A percentile compares a stretch with the other conserved stretches of the same genome.
phyloP scores from a whole-genome alignment of 2,797 vertebrate genomes.

The Simalia tracyae region DNA sequence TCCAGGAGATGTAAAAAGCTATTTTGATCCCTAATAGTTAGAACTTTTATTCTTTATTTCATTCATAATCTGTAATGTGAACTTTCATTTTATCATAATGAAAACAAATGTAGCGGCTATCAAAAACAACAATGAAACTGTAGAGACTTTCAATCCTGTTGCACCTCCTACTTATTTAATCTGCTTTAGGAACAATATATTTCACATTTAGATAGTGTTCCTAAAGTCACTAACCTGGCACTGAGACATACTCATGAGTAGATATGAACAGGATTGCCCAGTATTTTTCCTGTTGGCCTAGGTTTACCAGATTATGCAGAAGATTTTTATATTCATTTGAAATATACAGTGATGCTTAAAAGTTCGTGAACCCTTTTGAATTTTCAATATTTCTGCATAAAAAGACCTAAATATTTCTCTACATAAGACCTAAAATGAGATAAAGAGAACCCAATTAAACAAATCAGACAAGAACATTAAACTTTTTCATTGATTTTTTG shows the following conservation, averaged over 20 bases:
- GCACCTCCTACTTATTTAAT: background rate
- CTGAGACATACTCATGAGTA: background rate
- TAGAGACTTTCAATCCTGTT: background rate
- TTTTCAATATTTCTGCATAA: background rate
- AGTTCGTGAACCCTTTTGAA: background rate
- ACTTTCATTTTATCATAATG: background rate
- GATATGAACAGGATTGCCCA: background rate
- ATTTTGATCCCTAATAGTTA: background rate
- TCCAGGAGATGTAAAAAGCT: background rate
- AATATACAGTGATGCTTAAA: background rate
- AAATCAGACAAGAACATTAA: background rate
- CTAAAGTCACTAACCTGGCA: background rate
- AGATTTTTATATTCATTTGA: background rate
- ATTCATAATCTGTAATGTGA: background rate
- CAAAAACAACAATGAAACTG: background rate
- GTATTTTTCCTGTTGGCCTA: background rate
- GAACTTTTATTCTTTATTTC: background rate
- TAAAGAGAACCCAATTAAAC: too few relatives aligned
- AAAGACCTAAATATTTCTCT: background rate
- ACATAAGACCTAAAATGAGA: background rate
- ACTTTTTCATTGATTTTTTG: background rate
- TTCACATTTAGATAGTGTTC: background rate
- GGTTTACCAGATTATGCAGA: background rate
- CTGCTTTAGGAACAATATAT: background rate
- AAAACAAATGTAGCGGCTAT: background rate